Percentiles rank a stretch among this genome's conserved stretches.
These are phyloP conservation scores for Mechanitis messenoides DNA, from an alignment of 2,888 invertebrate genomes.

Conservation along the genomic window DNA sequence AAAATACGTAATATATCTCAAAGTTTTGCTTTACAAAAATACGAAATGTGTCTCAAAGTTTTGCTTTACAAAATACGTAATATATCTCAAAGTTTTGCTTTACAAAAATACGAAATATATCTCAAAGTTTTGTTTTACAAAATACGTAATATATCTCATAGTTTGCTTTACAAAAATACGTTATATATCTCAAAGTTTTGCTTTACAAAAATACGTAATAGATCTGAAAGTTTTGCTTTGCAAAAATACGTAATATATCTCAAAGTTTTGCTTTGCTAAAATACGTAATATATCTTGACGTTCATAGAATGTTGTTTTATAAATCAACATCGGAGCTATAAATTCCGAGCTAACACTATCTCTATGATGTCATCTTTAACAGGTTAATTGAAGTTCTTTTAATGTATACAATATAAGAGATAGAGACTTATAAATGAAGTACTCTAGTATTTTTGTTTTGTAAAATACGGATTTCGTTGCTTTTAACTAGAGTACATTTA, in stretches of 20 bases:
- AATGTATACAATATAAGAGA: neutral
- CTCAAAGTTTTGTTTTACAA: neutral
- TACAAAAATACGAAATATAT: neutral
- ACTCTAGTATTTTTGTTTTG: neutral
- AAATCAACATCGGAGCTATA: slow-evolving; percentile 2
- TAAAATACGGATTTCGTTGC: neutral
- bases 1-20: neutral
- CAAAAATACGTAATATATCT: too few species aligned
- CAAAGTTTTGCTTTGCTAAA: neutral
- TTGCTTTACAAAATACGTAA: too few species aligned
- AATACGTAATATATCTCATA: too few species aligned
- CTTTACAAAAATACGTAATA: too few species aligned
- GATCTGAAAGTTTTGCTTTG: too few species aligned
- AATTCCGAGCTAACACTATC: slow-evolving; percentile 2
- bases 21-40: too few species aligned
- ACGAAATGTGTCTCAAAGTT: too few species aligned
- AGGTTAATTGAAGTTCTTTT: slow-evolving; percentile 3
- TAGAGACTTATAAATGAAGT: neutral
- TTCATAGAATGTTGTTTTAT: neutral
- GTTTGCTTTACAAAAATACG: too few species aligned
- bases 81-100: neutral
- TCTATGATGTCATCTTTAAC: slow-evolving; percentile 4
- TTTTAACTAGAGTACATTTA: neutral
- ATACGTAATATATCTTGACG: slow-evolving; percentile 1
- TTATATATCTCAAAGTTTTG: too few species aligned